Conservation (phyloP, 2,113 vertebrate genomes). For the Axis porcinus region DNA sequence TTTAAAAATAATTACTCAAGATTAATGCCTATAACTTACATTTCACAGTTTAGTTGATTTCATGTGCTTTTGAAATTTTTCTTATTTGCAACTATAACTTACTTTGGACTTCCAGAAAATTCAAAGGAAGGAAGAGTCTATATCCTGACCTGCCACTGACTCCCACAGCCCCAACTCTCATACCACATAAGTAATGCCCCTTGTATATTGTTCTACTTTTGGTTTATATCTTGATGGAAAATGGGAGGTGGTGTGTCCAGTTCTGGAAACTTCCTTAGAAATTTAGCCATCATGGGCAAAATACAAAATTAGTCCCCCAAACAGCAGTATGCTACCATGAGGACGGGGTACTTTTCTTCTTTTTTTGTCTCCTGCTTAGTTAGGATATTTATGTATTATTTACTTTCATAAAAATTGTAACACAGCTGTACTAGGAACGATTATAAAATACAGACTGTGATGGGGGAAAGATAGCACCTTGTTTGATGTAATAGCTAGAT, state of each 20-base stretch:
- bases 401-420: conserved; percentile 18
- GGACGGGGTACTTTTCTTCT: neutral
- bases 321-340: neutral
- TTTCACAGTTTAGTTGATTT: neutral
- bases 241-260: neutral
- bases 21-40: neutral
- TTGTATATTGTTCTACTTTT: neutral
- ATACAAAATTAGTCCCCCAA: neutral
- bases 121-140: neutral
- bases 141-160: neutral
- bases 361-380: neutral
- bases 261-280: neutral
- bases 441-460: neutral
- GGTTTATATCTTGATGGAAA: neutral
- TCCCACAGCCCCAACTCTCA: neutral
- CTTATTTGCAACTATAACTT: neutral
- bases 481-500: neutral
- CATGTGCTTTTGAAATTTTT: neutral
- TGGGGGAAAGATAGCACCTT: neutral
- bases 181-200: neutral
- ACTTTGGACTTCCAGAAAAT: neutral
- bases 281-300: neutral
- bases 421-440: neutral
- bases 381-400: neutral
- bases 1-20: conserved; percentile 15